Percentiles rank a stretch among this genome's conserved stretches.
These are phyloP conservation scores for Paelopatides confundens DNA, from an alignment of 53 echinoderm and acorn worm species.

Conservation along the genomic window DNA sequence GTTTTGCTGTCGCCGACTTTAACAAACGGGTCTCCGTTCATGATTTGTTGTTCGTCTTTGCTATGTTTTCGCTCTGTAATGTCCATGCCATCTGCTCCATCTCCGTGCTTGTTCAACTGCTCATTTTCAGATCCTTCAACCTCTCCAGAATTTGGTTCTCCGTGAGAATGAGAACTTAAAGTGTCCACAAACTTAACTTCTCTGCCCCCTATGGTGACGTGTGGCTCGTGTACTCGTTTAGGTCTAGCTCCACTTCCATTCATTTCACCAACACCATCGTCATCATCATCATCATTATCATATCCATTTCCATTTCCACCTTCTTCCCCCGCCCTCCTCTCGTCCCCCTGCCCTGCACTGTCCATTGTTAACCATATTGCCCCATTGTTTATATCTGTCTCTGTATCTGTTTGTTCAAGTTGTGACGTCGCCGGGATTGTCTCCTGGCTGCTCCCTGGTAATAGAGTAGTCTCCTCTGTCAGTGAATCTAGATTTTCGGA, in stretches of 20 bases:
- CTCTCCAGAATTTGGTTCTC: not conserved
- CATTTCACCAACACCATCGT: not conserved
- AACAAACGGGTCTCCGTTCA: not conserved
- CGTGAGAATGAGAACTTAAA: not conserved
- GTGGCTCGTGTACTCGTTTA: not conserved
- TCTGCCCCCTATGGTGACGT: not conserved
- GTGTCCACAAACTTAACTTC: conserved; percentile 20
- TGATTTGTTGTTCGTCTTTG: not conserved
- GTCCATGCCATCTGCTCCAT: not conserved
- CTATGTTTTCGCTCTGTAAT: not conserved
- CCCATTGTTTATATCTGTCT: not conserved
- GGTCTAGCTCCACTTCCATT: conserved; percentile 5
- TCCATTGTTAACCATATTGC: not conserved
- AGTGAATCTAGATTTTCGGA: conserved; percentile 40
- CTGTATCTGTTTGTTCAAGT: not conserved
- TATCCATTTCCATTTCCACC: not conserved
- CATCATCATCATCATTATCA: not conserved
- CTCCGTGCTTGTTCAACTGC: not conserved
- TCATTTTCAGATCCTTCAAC: not conserved
- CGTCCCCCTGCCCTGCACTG: not conserved
- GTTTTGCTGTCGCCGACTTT: conserved; percentile 18
- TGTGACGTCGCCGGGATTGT: not conserved
- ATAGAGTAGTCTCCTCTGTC: conserved; percentile 17
- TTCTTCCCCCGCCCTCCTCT: not conserved
- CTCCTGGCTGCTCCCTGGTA: conserved; percentile 22